A percentile compares a stretch with the other conserved stretches of the same genome.
phyloP scores from a whole-genome alignment of 2,797 vertebrate species.

The Neopelma chrysocephalum region DNA sequence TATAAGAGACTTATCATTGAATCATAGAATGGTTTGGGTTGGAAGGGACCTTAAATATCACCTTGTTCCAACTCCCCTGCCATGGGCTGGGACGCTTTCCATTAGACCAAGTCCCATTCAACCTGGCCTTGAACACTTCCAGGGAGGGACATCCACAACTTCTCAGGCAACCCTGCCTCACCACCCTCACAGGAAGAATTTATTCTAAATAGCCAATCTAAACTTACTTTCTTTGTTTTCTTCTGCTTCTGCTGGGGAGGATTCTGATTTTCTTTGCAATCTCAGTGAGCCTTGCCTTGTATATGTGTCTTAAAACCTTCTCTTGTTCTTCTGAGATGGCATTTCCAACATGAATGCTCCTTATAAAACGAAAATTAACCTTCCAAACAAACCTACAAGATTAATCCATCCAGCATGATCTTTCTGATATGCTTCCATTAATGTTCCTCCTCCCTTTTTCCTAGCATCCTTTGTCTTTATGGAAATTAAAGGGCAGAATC shows the following conservation, averaged over 20 bases:
- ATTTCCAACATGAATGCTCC: background rate
- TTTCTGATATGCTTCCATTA: background rate
- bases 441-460: background rate
- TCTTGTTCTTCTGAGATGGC: background rate
- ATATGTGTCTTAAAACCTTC: background rate
- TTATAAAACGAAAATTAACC: background rate
- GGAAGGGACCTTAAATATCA: background rate
- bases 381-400: background rate
- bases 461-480: background rate
- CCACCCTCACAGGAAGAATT: background rate
- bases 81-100: background rate
- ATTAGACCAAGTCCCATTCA: fast-evolving
- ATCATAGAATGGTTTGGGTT: background rate
- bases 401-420: background rate
- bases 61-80: fast-evolving
- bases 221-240: background rate
- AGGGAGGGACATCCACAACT: background rate
- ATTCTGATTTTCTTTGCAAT: background rate
- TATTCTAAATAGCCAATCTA: background rate
- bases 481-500: background rate
- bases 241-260: background rate
- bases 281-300: background rate
- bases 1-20: background rate
- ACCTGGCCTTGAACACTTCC: background rate
- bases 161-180: fast-evolving